Percentiles rank a stretch among this genome's conserved stretches.
Evolutionary conservation across 2,888 invertebrate genomes (phyloP).

Genomic region (Philereme vetulata): DNA sequence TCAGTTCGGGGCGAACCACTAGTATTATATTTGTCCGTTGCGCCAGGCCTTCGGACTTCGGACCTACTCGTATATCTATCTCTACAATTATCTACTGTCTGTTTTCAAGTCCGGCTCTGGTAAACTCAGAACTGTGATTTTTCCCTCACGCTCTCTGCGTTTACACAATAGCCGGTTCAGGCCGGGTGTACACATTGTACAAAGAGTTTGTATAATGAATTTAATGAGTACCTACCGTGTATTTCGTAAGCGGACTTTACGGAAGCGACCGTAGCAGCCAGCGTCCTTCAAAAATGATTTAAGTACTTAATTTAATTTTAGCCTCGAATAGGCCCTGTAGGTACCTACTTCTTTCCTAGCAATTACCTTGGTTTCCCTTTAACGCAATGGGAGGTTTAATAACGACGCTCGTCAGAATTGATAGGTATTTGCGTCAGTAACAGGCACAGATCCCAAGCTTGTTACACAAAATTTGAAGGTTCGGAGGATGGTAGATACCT

Average conservation of each 20-base stretch:
- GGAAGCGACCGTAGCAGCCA: conserved; percentile 39
- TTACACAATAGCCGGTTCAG: conserved; percentile 20
- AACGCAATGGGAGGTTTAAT: neutral
- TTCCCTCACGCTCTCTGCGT: conserved; percentile 24
- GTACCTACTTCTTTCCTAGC: neutral
- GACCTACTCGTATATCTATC: no score
- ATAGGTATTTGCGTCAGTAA: neutral
- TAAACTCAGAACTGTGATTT: conserved; percentile 16
- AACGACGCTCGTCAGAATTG: neutral
- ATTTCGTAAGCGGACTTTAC: conserved; percentile 50
- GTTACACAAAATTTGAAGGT: neutral
- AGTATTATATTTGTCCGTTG: no score
- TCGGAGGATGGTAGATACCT: no score
- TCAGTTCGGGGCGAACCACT: no score
- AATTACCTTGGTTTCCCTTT: no score
- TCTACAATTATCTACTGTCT: no score
- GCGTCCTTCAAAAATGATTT: conserved; percentile 6
- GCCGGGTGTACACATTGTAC: conserved; percentile 25
- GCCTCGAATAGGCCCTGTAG: neutral
- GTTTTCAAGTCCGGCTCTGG: conserved; percentile 2
- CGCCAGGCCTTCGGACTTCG: no score
- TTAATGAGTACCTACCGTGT: conserved; percentile 44
- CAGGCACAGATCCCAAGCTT: neutral
- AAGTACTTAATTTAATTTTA: neutral
- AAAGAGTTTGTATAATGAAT: conserved; percentile 52